These are phyloP conservation scores for Pimpla rufipes DNA, from an alignment of 2,888 invertebrate genomes.

Conservation along the genomic window DNA sequence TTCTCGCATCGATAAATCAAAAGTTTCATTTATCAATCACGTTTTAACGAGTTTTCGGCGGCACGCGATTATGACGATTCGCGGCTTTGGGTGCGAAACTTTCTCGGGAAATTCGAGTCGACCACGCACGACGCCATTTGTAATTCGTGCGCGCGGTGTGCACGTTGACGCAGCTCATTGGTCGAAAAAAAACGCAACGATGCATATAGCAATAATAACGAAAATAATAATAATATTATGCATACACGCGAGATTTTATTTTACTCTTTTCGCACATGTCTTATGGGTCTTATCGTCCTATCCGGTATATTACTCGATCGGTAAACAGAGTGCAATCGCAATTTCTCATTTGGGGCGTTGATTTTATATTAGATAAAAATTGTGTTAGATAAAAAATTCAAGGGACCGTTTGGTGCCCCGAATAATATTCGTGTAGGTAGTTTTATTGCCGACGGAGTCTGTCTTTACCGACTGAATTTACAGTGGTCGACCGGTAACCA, in stretches of 20 bases:
- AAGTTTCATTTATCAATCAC: slow-evolving; percentile 41
- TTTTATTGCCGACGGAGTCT: too few relatives aligned
- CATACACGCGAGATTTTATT: background rate
- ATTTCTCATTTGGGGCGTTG: background rate
- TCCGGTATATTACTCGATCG: background rate
- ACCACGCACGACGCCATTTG: slow-evolving; percentile 63
- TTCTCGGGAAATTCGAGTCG: slow-evolving; percentile 30
- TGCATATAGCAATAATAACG: background rate
- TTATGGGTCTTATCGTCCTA: background rate
- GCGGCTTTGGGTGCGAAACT: background rate
- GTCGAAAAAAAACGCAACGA: background rate
- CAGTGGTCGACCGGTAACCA: too few relatives aligned
- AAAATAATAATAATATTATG: background rate
- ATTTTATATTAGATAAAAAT: too few relatives aligned
- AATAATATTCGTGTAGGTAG: too few relatives aligned
- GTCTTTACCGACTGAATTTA: too few relatives aligned
- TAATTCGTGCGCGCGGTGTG: slow-evolving; percentile 39
- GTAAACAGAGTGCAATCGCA: background rate
- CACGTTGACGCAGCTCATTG: slow-evolving; percentile 18
- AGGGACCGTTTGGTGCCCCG: too few relatives aligned
- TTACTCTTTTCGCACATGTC: background rate
- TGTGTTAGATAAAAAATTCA: background rate
- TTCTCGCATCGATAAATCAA: slow-evolving; percentile 24
- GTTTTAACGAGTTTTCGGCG: background rate
- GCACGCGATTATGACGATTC: background rate